Conservation (phyloP, 2,113 vertebrate species). For the Myodes glareolus region DNA sequence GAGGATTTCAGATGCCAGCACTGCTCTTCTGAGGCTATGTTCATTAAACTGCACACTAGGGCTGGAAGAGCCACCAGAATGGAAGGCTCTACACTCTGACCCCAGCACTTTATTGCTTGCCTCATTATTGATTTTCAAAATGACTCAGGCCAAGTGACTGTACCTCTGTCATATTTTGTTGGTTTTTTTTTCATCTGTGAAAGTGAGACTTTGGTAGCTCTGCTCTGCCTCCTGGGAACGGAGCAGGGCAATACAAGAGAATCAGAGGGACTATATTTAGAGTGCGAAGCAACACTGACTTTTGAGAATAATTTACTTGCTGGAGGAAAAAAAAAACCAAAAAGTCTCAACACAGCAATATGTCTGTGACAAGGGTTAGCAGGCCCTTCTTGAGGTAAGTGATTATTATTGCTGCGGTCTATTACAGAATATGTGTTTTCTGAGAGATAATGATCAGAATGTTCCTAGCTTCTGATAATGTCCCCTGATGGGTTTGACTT, state of each 20-base stretch:
- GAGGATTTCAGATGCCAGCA: conserved; percentile 13
- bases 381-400: conserved; percentile 51
- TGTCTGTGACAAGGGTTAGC: conserved; percentile 60
- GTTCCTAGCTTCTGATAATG: background rate
- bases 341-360: background rate
- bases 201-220: conserved; percentile 53
- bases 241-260: conserved; percentile 61
- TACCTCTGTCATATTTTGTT: conserved; percentile 56
- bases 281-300: conserved; percentile 64
- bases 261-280: conserved; percentile 67
- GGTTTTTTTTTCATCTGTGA: conserved; percentile 35
- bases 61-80: background rate
- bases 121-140: conserved; percentile 70
- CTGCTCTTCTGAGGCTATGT: background rate
- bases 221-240: conserved; percentile 49
- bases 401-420: conserved; percentile 41
- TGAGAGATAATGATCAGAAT: conserved; percentile 33
- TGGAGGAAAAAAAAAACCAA: conserved; percentile 32
- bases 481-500: conserved; percentile 1
- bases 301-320: conserved; percentile 63
- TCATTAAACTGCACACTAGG: background rate
- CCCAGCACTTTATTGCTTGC: conserved; percentile 32
- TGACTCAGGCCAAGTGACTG: conserved; percentile 52
- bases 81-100: background rate
- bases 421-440: conserved; percentile 48